A percentile compares a stretch with the other conserved stretches of the same genome.
Conservation (phyloP, 2,113 vertebrate species). For the Gavialis gangeticus region DNA sequence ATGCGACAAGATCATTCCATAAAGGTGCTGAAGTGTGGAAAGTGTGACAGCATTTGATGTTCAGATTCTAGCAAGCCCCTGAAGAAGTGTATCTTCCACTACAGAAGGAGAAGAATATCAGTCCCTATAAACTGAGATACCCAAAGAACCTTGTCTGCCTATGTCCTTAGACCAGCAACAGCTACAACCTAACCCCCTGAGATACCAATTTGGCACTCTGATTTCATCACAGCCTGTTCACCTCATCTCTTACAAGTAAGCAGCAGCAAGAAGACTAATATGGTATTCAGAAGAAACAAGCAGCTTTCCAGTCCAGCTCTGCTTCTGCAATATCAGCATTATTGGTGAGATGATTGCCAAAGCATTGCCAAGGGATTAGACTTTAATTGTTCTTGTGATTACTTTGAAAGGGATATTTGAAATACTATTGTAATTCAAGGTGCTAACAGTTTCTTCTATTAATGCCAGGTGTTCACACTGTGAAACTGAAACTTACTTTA, state of each 20-base stretch:
- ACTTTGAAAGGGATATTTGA: conserved; percentile 19
- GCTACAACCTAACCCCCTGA: no score
- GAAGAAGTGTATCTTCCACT: neutral
- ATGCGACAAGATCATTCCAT: neutral
- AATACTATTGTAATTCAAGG: conserved; percentile 28
- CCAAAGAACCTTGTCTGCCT: no score
- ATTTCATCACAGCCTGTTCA: neutral
- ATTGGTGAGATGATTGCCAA: neutral
- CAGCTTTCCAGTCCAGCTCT: neutral
- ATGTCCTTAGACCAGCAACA: no score
- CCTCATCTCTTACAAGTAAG: neutral
- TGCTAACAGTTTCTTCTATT: conserved; percentile 52
- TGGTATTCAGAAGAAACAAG: neutral
- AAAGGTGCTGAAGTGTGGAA: neutral
- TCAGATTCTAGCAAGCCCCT: accelerated
- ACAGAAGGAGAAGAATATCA: neutral
- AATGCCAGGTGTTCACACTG: conserved; percentile 57
- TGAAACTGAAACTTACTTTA: conserved; percentile 41
- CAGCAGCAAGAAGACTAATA: neutral
- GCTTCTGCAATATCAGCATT: neutral
- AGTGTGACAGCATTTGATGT: neutral
- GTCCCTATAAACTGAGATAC: neutral
- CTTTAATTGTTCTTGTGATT: neutral
- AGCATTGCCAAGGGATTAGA: conserved; percentile 23
- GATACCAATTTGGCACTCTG: neutral